Evolutionary conservation across 1,140 invertebrate species (phyloP), one percentile per base, ranked within the genome.

Genomic region (Penaeus chinensis): DNA sequence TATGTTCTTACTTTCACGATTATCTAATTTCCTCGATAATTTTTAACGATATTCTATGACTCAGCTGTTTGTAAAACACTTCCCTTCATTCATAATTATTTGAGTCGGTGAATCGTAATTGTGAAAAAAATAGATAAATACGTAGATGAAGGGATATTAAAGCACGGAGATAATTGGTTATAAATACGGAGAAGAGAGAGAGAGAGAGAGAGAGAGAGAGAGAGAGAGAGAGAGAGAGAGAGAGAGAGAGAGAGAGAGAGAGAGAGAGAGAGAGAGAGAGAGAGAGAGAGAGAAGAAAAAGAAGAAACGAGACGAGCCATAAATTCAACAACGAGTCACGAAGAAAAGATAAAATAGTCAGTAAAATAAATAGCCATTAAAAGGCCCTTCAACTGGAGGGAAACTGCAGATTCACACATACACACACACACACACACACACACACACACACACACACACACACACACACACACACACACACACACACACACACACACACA

Each of bases 371-470:
- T 19, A 19, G 66, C n/a, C 66, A 71, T 32, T 24, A 32, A 71
- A 16, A 71, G 66, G 32, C 20, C 20, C 66, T 24, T 18, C n/a
- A 18, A 71, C 66, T 8, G 16, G 32, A n/a, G 32, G 66, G 32
- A n/a, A 71, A 32, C n/a, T 18, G 22, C 32, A 71, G 5, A 71
- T 8, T 16, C 66, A 71, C 66, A 71, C n/a, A 71, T 19, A 71
- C 66, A 71, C 66, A 71, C n/a, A 32, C 66, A 71, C n/a, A 71
- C 66, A n/a, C n/a, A 71, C 66, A 71, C 32, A 71, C 66, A 71
- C n/a, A 71, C 32, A 71, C n/a, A 71, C 66, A 71, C n/a, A 71
- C 66, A 71, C 66, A 71, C n/a, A 71, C 66, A 69, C 66, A 69
- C 22, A 69, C 66, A 69, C 22, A 69, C 66, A 27, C 22, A 69